phyloP scores from a whole-genome alignment of 2,797 vertebrate genomes.

The Liasis olivaceus region DNA sequence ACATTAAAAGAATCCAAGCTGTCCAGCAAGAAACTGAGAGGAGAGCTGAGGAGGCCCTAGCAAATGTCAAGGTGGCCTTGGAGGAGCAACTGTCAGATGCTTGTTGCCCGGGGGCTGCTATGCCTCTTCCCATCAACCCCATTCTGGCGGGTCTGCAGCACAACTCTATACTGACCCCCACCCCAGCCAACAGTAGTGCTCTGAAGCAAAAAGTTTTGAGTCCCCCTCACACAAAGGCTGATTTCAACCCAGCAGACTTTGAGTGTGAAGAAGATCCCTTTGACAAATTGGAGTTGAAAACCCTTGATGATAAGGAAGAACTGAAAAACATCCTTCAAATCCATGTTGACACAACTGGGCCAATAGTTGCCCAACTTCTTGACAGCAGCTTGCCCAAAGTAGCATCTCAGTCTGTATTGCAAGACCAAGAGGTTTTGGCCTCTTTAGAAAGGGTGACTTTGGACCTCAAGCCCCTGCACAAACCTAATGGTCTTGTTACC shows the following conservation, averaged over 20 bases:
- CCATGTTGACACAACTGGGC: slow-evolving; percentile 80
- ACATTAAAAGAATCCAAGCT: slow-evolving; percentile 83
- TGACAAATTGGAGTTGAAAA: slow-evolving; percentile 97
- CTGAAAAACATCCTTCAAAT: slow-evolving; percentile 91
- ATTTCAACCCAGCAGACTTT: slow-evolving; percentile 95
- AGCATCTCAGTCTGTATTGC: slow-evolving; percentile 65
- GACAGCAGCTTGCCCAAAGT: slow-evolving; percentile 69
- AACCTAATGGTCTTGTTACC: slow-evolving; percentile 92
- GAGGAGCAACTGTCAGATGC: slow-evolving; percentile 64
- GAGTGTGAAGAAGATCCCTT: slow-evolving; percentile 98
- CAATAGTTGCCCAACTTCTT: slow-evolving; percentile 73
- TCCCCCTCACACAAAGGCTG: slow-evolving; percentile 76
- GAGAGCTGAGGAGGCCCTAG: slow-evolving; percentile 65
- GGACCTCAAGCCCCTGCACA: slow-evolving; percentile 84
- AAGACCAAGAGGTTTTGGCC: slow-evolving; percentile 74
- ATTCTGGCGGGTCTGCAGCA: slow-evolving; percentile 90
- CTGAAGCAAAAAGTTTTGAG: slow-evolving; percentile 79
- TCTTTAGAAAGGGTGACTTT: slow-evolving; percentile 71
- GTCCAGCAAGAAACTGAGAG: slow-evolving; percentile 81
- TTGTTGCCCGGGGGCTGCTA: slow-evolving; percentile 71
- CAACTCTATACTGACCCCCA: slow-evolving; percentile 91
- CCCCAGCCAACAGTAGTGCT: slow-evolving; percentile 85
- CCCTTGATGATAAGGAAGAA: slow-evolving; percentile 92
- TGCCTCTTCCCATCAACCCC: slow-evolving; percentile 89
- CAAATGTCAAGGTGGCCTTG: slow-evolving; percentile 55